Base-by-base conservation (phyloP, 2,113 vertebrate genomes). In the Muntiacus muntjak region DNA sequence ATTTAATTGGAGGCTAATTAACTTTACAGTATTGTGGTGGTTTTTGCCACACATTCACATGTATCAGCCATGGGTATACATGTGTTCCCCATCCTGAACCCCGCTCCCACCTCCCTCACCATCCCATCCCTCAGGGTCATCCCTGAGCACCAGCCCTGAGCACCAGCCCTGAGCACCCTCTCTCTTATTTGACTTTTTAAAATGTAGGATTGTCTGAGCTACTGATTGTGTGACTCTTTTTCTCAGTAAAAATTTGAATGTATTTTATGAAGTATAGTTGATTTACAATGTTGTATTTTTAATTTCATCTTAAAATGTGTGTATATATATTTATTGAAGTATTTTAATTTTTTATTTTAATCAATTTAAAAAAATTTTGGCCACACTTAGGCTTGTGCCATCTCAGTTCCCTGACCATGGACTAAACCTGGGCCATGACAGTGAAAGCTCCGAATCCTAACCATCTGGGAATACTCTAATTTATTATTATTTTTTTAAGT, bases 61-160 rank as follows among this genome's bases (percentile, higher is more conserved):
- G n/a, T 12, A 36, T 71, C 64, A 71, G 19, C 64, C 17, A 71
- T 21, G 64, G 4, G n/a, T 71, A n/a, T 71, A 71, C n/a, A 5
- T 36, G n/a, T 36, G 9, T 71, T 71, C 17, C 64, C 64, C 19
- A 21, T 21, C 64, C 64, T 71, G 17, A 71, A 71, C n/a, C 17
- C n/a, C 2, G 0, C n/a, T 36, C 64, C 2, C n/a, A 71, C n/a
- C n/a, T 71, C 64, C n/a, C n/a, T 21, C n/a, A 2, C n/a, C n/a
- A 71, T 12, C n/a, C n/a, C 64, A 36, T 36, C n/a, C 64, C n/a
- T 23, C 64, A 21, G 64, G 64, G 9, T 36, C n/a, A 71, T 71
- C 64, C 64, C 17, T 40, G 40, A 40, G 40, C n/a, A 71, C 64
- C 64, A 71, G n/a, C n/a, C n/a, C n/a, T 23, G 64, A 36, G n/a